phyloP scores from a whole-genome alignment of 2,888 invertebrate species.

The Cephus pygmeus region DNA sequence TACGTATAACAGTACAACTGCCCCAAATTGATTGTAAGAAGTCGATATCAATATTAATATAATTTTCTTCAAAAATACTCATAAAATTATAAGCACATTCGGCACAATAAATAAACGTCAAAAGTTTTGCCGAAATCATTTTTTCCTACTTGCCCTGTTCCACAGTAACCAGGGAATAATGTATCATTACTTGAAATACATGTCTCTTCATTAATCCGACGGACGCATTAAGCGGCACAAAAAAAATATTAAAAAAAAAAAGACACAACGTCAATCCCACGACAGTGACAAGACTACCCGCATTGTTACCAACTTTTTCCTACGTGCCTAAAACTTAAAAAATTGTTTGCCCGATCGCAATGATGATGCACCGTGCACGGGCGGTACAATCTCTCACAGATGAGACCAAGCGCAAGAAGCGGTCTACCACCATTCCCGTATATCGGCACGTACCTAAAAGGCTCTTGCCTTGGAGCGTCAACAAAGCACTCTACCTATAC shows the following conservation, averaged over 20 bases:
- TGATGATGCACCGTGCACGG: not conserved
- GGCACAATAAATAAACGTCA: not conserved
- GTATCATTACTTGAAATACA: not conserved
- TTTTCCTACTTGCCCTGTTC: not conserved
- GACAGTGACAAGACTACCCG: not conserved
- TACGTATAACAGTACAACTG: not conserved
- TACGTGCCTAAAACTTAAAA: not conserved
- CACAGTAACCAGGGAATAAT: not conserved
- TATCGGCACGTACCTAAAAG: not conserved
- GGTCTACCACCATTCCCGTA: not conserved
- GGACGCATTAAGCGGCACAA: not conserved
- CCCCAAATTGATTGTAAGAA: not conserved
- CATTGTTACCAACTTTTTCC: not conserved
- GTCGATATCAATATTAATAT: not conserved
- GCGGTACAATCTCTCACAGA: not conserved
- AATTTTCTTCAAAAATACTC: not conserved
- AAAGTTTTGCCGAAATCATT: not conserved
- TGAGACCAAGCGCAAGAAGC: not conserved
- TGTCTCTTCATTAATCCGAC: not conserved
- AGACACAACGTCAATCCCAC: not conserved
- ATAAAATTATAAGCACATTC: not conserved
- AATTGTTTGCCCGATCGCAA: not conserved
- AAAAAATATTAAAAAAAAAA: not conserved
- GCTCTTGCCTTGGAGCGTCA: not conserved
- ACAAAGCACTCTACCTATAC: not conserved